These are phyloP conservation scores for Bombus consobrinus DNA, from an alignment of 1,140 invertebrate genomes.

Conservation along the genomic window DNA sequence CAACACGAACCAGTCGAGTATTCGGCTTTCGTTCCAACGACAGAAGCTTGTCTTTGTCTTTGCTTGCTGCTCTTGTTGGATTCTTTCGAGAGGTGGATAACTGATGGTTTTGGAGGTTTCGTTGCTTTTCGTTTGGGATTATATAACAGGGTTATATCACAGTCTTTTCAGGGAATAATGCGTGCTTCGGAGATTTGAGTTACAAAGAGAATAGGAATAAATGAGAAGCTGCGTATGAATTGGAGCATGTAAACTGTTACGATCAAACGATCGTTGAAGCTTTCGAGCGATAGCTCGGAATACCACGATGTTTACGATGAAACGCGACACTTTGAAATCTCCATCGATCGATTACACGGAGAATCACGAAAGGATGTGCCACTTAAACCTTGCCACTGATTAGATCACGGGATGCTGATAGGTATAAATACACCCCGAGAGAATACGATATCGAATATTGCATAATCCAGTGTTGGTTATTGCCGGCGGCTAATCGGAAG, in stretches of 20 bases:
- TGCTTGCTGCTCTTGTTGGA: neutral
- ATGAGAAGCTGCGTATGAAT: too few species aligned
- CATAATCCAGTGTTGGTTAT: slow-evolving; percentile 73
- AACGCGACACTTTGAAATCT: neutral
- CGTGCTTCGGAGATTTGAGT: too few species aligned
- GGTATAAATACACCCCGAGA: slow-evolving; percentile 55
- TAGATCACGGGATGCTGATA: slow-evolving; percentile 62
- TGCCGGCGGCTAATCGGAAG: slow-evolving; percentile 64
- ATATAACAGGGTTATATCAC: neutral
- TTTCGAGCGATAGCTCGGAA: too few species aligned
- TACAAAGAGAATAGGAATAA: too few species aligned
- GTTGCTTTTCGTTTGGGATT: neutral
- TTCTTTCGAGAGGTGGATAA: neutral
- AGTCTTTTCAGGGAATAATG: too few species aligned
- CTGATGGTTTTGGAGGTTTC: neutral
- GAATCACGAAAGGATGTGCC: slow-evolving; percentile 30
- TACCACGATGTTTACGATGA: neutral
- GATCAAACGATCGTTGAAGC: too few species aligned
- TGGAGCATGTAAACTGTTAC: too few species aligned
- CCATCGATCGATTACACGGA: slow-evolving; percentile 10
- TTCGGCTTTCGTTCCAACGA: neutral
- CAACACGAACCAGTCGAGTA: slow-evolving; percentile 49
- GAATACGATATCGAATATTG: slow-evolving; percentile 73
- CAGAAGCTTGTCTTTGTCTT: neutral
- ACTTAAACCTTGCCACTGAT: slow-evolving; percentile 39